Evolutionary conservation across 2,888 invertebrate genomes (phyloP).

Genomic region (Epistrophe eligans): DNA sequence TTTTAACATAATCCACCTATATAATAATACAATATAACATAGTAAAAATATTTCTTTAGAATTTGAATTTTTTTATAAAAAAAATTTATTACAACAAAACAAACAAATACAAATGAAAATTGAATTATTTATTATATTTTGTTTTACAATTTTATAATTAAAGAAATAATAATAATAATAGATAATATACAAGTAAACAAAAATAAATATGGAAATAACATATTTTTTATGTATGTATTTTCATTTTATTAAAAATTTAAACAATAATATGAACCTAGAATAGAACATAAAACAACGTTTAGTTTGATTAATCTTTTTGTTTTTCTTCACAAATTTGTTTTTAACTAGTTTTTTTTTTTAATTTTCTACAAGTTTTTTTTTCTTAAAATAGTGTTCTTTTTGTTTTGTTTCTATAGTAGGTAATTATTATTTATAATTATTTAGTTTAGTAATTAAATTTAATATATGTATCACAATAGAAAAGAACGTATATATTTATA

Average conservation of each 20-base stretch:
- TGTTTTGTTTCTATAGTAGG: constrained; percentile 65
- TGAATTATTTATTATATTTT: constrained; percentile 35
- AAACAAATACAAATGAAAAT: constrained; percentile 37
- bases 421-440: constrained; percentile 69
- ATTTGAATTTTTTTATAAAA: constrained; percentile 52
- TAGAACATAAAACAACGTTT: constrained; percentile 55
- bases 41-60: constrained; percentile 58
- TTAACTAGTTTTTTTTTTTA: constrained; percentile 61
- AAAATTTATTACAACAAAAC: constrained; percentile 45
- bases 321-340: constrained; percentile 70
- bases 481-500: constrained; percentile 68
- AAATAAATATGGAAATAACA: constrained; percentile 47
- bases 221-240: neutral
- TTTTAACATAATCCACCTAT: constrained; percentile 73
- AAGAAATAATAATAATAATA: constrained; percentile 16
- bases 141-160: constrained; percentile 39
- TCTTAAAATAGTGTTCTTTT: constrained; percentile 75
- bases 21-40: constrained; percentile 68
- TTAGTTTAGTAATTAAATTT: constrained; percentile 75
- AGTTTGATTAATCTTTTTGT: constrained; percentile 29
- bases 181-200: constrained; percentile 50
- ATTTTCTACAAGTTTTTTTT: constrained; percentile 73
- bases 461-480: constrained; percentile 74
- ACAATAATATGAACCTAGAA: constrained; percentile 50
- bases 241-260: constrained; percentile 44